phyloP scores from a whole-genome alignment of 2,113 vertebrate genomes.

The Glaucidium brasilianum region DNA sequence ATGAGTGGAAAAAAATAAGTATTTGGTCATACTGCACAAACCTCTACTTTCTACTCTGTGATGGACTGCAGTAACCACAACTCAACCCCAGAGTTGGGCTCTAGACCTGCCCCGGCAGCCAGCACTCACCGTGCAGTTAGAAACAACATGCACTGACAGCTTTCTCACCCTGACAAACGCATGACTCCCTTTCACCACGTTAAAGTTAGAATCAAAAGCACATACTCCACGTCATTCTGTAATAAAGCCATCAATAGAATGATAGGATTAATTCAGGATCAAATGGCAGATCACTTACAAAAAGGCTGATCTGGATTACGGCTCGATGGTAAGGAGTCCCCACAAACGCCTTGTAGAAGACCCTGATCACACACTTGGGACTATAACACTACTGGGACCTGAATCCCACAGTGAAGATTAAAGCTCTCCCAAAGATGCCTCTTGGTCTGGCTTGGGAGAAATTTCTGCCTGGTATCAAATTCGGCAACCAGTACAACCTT shows the following conservation, averaged over 20 bases:
- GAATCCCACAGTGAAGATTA: not conserved
- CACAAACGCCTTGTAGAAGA: not conserved
- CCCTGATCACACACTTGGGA: not conserved
- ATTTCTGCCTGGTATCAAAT: not conserved
- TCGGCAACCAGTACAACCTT: not conserved
- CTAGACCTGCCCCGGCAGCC: not conserved
- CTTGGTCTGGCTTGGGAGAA: not conserved
- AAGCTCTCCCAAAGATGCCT: not conserved
- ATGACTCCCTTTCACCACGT: not conserved
- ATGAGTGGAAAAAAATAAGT: conserved; percentile 4
- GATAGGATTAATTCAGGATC: not conserved
- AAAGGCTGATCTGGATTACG: not conserved
- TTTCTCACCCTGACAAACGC: not conserved
- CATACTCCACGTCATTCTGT: not conserved
- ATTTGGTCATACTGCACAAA: not conserved
- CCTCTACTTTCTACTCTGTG: not conserved
- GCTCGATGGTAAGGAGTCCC: not conserved
- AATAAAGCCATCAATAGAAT: not conserved
- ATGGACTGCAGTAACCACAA: not conserved
- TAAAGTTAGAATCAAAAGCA: not conserved
- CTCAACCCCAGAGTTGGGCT: not conserved
- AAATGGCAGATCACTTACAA: not conserved
- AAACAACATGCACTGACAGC: not conserved
- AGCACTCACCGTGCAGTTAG: not conserved
- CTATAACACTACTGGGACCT: not conserved